phyloP scores from a whole-genome alignment of 2,888 invertebrate genomes.

The Cantharis flavilabris region DNA sequence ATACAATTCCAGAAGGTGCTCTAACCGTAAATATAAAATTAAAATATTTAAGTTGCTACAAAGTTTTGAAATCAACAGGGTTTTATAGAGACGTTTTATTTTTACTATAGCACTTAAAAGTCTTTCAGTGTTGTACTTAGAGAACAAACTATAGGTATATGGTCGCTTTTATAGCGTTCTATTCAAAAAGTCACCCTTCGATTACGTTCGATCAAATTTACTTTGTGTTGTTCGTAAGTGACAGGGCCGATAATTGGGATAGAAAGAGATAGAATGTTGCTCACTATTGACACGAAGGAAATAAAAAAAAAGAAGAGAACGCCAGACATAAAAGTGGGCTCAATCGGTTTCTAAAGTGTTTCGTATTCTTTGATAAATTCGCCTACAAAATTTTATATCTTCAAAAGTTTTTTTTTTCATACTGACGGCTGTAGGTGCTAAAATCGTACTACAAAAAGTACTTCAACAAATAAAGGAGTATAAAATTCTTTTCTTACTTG shows the following conservation, averaged over 20 bases:
- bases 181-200: constrained; percentile 37
- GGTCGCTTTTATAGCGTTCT: constrained; percentile 25
- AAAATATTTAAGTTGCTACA: not conserved
- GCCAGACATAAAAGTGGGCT: constrained; percentile 25
- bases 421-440: constrained; percentile 7
- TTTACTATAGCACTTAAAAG: constrained; percentile 4
- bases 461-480: constrained; percentile 1
- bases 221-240: constrained; percentile 45
- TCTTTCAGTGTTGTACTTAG: constrained; percentile 18
- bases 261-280: constrained; percentile 35
- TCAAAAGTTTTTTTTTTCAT: constrained; percentile 13
- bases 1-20: not conserved
- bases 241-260: constrained; percentile 48
- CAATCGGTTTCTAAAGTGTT: constrained; percentile 31
- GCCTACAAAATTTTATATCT: constrained; percentile 18
- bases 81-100: not conserved
- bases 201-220: constrained; percentile 37
- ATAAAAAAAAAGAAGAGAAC: constrained; percentile 14
- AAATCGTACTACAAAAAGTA: constrained; percentile 11
- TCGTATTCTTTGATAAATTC: constrained; percentile 25
- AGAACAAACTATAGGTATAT: constrained; percentile 22
- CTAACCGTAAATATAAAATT: not conserved
- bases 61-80: constrained; percentile 3
- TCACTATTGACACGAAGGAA: constrained; percentile 16
- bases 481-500: not conserved